phyloP scores from a whole-genome alignment of 1,140 invertebrate genomes.

The Scaptomyza graminum region DNA sequence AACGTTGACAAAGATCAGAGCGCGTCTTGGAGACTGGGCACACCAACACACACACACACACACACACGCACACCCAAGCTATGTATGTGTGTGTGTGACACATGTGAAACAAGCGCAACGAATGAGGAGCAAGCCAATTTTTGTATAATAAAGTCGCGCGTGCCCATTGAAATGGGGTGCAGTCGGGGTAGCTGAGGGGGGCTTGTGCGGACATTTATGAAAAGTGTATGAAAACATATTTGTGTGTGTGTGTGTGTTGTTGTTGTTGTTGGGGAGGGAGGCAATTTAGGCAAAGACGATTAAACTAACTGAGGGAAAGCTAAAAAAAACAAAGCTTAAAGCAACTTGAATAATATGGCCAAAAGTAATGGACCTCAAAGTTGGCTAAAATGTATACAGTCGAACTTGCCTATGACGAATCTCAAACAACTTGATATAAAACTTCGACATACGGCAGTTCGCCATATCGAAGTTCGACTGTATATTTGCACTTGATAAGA shows the following conservation, averaged over 20 bases:
- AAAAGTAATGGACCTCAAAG: too few relatives aligned
- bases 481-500: too few relatives aligned
- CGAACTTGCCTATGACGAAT: too few relatives aligned
- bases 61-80: neutral
- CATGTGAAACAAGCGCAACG: conserved; percentile 49
- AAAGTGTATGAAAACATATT: neutral
- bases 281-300: conserved; percentile 1
- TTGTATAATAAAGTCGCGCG: conserved; percentile 38
- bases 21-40: conserved; percentile 67
- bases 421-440: too few relatives aligned
- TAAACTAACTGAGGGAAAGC: conserved; percentile 4
- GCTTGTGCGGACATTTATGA: neutral
- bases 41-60: conserved; percentile 32
- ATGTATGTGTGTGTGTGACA: conserved; percentile 3
- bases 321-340: neutral
- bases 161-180: conserved; percentile 47
- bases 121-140: conserved; percentile 64
- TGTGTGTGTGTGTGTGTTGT: conserved; percentile 1
- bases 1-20: conserved; percentile 67
- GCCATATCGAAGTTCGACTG: too few relatives aligned
- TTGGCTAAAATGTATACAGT: too few relatives aligned
- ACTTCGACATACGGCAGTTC: too few relatives aligned
- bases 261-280: neutral
- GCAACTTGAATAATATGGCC: too few relatives aligned
- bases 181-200: neutral